A percentile compares a stretch with the other conserved stretches of the same genome.
Evolutionary conservation across 1,140 invertebrate species (phyloP).

Genomic region (Microplitis mediator): DNA sequence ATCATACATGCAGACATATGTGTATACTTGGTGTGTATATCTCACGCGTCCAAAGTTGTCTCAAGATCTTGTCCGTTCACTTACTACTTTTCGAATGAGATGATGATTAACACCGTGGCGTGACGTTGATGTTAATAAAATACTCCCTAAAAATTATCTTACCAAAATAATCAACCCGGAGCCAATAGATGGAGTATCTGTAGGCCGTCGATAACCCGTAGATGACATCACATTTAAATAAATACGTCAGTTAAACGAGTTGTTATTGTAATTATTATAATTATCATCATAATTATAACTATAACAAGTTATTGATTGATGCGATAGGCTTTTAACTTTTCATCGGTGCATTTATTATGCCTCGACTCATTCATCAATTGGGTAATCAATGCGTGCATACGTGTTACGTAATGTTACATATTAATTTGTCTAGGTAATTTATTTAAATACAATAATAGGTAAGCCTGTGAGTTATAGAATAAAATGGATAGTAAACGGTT

Average conservation of each 20-base stretch:
- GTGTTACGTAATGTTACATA: background rate
- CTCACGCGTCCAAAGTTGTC: background rate
- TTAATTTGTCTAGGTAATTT: too few species aligned
- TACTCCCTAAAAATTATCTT: too few species aligned
- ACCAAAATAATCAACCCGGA: too few species aligned
- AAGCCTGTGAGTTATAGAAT: too few species aligned
- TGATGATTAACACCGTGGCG: constrained; percentile 24
- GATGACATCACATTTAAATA: background rate
- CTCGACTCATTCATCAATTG: background rate
- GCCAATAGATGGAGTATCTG: too few species aligned
- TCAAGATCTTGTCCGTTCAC: background rate
- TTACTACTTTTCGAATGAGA: constrained; percentile 1
- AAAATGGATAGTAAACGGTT: background rate
- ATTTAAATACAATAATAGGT: too few species aligned
- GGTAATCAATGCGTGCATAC: background rate
- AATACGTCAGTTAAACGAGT: background rate
- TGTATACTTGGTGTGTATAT: background rate
- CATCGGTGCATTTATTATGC: constrained; percentile 25
- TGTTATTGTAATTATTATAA: too few species aligned
- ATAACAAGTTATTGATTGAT: constrained; percentile 10
- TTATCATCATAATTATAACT: background rate
- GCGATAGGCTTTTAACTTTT: constrained; percentile 9
- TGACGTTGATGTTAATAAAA: constrained; percentile 2
- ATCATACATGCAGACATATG: too few species aligned
- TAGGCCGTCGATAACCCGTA: too few species aligned